Base-by-base conservation (phyloP, 2,113 vertebrate genomes). In the Amazona guildingii region DNA sequence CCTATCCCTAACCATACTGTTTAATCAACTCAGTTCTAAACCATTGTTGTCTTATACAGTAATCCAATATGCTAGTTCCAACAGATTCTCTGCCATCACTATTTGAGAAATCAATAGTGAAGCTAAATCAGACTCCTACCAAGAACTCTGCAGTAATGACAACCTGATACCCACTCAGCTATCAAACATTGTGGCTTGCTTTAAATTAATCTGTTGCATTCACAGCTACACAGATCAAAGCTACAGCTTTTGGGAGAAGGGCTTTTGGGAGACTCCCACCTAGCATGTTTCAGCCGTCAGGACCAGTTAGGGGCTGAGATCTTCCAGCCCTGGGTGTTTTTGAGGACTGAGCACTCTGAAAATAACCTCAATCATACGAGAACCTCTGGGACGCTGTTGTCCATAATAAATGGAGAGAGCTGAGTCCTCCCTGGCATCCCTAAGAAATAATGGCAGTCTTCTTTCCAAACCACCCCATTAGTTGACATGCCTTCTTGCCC, bases 331-430 rank as follows among this genome's bases (percentile, higher is more conserved):
- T 67, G 67, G 28, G 9, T 62, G 28, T 29, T 6, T 1, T 11
- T 69, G 63, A 54, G 41, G 41, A 33, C 17, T 19, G 18, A 62
- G 7, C 7, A 19, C 19, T 55, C 55, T 49, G 75, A 79, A 86
- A 83, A 80, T 24, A 17, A 0, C 31, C 84, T 86, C 0, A 0
- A 15, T 46, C 37, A 59, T 41, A 63, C 0, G 0, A 76, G 18
- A 89, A 80, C 17, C 7, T 90, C 31, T 54, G 63, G 59, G 63
- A 61, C n/a, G n/a, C 37, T 2, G 1, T 51, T 61, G 12, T 62
- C 19, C 2, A 1, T 7, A 80, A 43, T 27, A 83, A 67, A 72
- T 1, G 12, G 51, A 66, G 41, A 66, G 41, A 37, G 14, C 19
- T 48, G 27, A 0, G 0, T 68, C 13, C 15, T 81, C 21, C 28